These are phyloP conservation scores for Macaca mulatta DNA, from an alignment of 2,113 vertebrate genomes.

Conservation along the genomic window DNA sequence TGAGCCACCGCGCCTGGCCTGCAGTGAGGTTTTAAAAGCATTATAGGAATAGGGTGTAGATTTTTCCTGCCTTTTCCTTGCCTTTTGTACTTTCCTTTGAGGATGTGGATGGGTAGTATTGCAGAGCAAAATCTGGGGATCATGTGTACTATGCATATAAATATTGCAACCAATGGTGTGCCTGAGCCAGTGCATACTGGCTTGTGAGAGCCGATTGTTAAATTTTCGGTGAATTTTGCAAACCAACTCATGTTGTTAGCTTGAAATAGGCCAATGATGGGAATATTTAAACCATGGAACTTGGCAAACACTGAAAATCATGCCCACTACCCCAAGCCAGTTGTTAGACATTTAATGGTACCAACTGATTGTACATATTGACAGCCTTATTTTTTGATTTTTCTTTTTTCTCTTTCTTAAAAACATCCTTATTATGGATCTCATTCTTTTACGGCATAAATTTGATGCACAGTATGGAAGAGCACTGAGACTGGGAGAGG, in stretches of 20 bases:
- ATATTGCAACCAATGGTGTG: background rate
- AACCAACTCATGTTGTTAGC: background rate
- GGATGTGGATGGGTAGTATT: background rate
- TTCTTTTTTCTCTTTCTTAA: conserved; percentile 5
- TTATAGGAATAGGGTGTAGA: background rate
- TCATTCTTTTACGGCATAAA: conserved; percentile 27
- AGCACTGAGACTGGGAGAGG: background rate
- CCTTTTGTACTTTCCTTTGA: background rate
- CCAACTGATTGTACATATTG: background rate
- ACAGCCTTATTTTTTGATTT: conserved; percentile 4
- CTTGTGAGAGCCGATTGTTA: background rate
- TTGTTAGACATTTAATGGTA: background rate
- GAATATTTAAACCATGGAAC: conserved; percentile 11
- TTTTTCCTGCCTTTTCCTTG: conserved; percentile 22
- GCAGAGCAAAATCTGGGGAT: background rate
- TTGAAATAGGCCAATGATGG: background rate
- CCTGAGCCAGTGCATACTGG: background rate
- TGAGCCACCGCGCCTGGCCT: no score
- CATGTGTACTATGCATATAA: background rate
- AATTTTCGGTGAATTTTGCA: conserved; percentile 26
- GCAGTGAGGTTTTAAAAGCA: background rate
- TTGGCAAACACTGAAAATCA: conserved; percentile 35
- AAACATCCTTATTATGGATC: background rate
- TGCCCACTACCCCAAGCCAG: background rate
- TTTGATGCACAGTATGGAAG: background rate